Evolutionary conservation across 2,888 invertebrate species (phyloP), one percentile per base, ranked within the genome.

Genomic region (Meganola albula): DNA sequence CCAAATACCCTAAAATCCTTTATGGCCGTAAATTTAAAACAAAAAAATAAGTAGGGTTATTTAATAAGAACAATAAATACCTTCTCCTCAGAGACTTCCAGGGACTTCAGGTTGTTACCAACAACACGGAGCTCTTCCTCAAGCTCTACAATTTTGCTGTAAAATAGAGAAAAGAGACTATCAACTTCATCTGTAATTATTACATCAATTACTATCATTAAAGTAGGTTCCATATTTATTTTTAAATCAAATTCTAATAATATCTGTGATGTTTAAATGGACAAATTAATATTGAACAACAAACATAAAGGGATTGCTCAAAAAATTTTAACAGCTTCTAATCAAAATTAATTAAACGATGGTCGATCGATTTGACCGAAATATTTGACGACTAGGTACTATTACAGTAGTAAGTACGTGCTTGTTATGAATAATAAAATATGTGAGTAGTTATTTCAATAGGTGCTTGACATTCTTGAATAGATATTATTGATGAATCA

Each of bases 81-180:
- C 96, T 98, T 99, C 89, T 98, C 98, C 90, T 99, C 98, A 72
- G 97, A 97, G 79, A 99, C 98, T 91, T 99, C 99, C 80, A 99
- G 94, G 79, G 99, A 99, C 89, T 99, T 99, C 90, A 99, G 91
- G 92, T 99, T 99, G 93, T 99, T 99, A 82, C 99, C 99, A 85
- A 99, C 99, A 74, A 99, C 99, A 84, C 98, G 96, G 86, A 99
- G 92, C 88, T 99, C 99, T 86, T 99, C 99, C 88, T 99, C 99
- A 90, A 99, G 94, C 89, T 99, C 99, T 85, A 98, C 97, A 89
- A 99, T 99, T 93, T 99, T 99, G 88, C 96, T 96, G 90, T 33
- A 78, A 77, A 64, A 58, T 44, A 48, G 38, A 48, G 44, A 61
- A 58, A 52, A 34, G 36, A 39, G 37, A 51, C 59, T 65, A 72